Base-by-base conservation (phyloP, 2,888 invertebrate species). In the Argyresthia goedartella region DNA sequence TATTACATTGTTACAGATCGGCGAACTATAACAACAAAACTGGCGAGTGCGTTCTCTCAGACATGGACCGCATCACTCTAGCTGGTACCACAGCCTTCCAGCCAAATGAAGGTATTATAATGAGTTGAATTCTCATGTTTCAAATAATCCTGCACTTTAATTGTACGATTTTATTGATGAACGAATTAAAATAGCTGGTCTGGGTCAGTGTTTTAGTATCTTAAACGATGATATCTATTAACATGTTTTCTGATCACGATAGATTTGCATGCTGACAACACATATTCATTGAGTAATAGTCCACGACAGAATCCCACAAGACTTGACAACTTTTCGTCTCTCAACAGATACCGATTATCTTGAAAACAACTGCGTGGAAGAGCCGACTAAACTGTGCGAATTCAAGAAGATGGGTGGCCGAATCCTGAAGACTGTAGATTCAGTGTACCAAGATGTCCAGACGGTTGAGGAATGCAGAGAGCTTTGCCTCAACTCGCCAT, bases 301-400 rank as follows among this genome's bases (percentile, higher is more conserved):
- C 6, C 25, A 25, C 3, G 25, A 25, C 6, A 25, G 25, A 25
- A 25, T 2, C 25, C 25, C n/a, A n/a, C n/a, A n/a, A n/a, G 25
- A 25, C 25, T 25, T 2, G 8, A 39, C n/a, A n/a, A 3, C 25
- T 33, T 33, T 46, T 33, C 25, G 46, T 46, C 25, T 46, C 39
- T 39, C 39, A 14, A 42, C 61, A 88, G 88, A 87, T 57, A 82
- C 89, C 67, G 96, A 96, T 71, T 96, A 95, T 81, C 89, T 96
- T 84, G 96, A 96, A 78, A 96, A 96, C 81, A 95, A 96, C 76
- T 96, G 96, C 77, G 95, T 96, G 39, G 95, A 95, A 67, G 96
- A 97, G 69, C 96, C 96, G n/a, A 95, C 95, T 49, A 96, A 95
- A 76, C 88, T 97, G 57, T 97, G 97, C 82, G 96, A 97, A 81